Evolutionary conservation across 2,888 invertebrate species (phyloP), one percentile per base, ranked within the genome.

Genomic region (Gymnosoma rotundatum): DNA sequence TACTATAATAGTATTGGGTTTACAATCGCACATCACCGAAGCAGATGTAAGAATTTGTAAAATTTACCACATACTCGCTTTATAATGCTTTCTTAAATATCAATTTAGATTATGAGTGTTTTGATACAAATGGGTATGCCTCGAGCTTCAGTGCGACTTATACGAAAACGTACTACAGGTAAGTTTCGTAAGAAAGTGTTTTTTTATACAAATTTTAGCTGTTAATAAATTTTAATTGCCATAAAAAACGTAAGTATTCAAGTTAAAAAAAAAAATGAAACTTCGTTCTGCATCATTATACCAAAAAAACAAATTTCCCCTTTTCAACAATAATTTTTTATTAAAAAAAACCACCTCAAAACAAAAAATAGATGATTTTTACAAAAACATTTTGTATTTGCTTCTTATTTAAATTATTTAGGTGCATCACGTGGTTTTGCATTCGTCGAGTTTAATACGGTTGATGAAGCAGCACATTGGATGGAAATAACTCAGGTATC

Each of bases 381-480:
- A 92, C 92, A 91, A 92, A 92, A 92, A 89, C 88, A 91, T 92
- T 92, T 92, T 92, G 92, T 94, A 93, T 94, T 94, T 94, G 94
- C 94, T 94, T 94, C 93, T 92, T 84, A 92, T 93, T 91, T 92
- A 90, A 93, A 94, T 84, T 84, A 94, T 97, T 97, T 95, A 97
- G 97, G 97, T 95, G 95, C 95, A 93, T 96, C 96, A 93, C 94
- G 96, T 92, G 96, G 96, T 92, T 96, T 97, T 94, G 97, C 96
- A 92, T 97, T 97, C 95, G 96, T 98, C 94, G 98, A 98, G 95
- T 98, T 98, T 95, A 94, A 95, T 93, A 95, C 96, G 93, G 94
- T 96, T 93, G 95, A 95, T 93, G 97, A 97, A 94, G 97, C 98
- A 91, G 95, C 95, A 92, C 95, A 95, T 92, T 97, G 97, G 97